phyloP scores from a whole-genome alignment of 2,888 invertebrate genomes.

The Hypena proboscidalis region DNA sequence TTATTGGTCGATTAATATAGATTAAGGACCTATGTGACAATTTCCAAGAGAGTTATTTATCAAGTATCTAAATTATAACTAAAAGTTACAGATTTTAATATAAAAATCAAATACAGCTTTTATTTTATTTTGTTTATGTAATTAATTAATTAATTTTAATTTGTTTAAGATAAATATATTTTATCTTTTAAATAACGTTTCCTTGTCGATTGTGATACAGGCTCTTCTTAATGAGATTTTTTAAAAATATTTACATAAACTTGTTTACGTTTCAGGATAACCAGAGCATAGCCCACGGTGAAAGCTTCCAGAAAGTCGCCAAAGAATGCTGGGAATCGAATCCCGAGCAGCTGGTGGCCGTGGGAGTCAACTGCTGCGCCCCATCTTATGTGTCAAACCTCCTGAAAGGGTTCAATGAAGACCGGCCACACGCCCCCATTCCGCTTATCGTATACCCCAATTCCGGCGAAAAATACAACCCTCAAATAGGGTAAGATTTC shows the following conservation, averaged over 20 bases:
- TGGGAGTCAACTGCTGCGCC: conserved; percentile 95
- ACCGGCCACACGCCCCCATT: conserved; percentile 81
- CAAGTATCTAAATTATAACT: too few species aligned
- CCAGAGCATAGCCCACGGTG: conserved; percentile 91
- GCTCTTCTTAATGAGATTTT: too few species aligned
- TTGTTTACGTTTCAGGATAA: conserved; percentile 63
- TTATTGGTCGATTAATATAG: too few species aligned
- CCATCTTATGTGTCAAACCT: conserved; percentile 74
- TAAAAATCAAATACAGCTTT: too few species aligned
- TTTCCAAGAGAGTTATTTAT: too few species aligned
- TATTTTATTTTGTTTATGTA: too few species aligned
- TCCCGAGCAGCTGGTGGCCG: conserved; percentile 89
- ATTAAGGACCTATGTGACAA: too few species aligned
- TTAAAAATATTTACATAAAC: too few species aligned
- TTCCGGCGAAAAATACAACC: conserved; percentile 93
- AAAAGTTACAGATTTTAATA: too few species aligned
- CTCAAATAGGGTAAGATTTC: conserved; percentile 86
- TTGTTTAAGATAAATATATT: too few species aligned
- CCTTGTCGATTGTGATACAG: too few species aligned
- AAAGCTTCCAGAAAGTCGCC: conserved; percentile 90
- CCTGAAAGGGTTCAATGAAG: conserved; percentile 78
- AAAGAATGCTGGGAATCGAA: conserved; percentile 90
- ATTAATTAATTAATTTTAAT: not conserved
- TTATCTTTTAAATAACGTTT: too few species aligned
- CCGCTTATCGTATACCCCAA: conserved; percentile 97